phyloP scores from a whole-genome alignment of 2,113 vertebrate species.

The Hippocampus barbouri region DNA sequence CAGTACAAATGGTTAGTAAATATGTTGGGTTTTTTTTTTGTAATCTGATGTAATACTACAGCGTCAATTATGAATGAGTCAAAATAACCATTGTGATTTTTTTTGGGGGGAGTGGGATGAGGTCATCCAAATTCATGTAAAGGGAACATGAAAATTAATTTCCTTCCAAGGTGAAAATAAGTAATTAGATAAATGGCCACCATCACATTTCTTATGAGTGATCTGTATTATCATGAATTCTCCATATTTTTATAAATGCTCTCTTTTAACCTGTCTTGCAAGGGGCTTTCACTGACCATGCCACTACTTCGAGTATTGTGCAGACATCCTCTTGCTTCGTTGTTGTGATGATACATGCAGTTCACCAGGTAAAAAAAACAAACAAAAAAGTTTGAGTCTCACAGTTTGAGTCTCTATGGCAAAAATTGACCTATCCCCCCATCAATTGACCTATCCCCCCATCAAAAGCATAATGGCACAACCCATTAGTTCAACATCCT shows the following conservation, averaged over 20 bases:
- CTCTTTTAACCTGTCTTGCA: neutral
- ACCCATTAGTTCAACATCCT: too few relatives aligned
- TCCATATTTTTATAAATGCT: neutral
- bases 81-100: neutral
- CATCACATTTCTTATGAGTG: neutral
- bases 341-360: too few relatives aligned
- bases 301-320: neutral
- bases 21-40: neutral
- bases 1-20: constrained; percentile 82
- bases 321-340: neutral
- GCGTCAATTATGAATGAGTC: constrained; percentile 8
- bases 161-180: neutral
- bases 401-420: neutral
- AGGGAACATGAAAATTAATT: neutral
- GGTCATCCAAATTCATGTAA: neutral
- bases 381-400: neutral
- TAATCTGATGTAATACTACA: neutral
- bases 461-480: too few relatives aligned
- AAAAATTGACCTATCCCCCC: neutral
- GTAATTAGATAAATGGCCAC: neutral
- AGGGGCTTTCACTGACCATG: neutral
- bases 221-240: neutral
- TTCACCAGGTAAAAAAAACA: neutral
- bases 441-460: too few relatives aligned
- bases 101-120: neutral